Base-by-base conservation (phyloP, 2,888 invertebrate species). In the Apamea crenata region DNA sequence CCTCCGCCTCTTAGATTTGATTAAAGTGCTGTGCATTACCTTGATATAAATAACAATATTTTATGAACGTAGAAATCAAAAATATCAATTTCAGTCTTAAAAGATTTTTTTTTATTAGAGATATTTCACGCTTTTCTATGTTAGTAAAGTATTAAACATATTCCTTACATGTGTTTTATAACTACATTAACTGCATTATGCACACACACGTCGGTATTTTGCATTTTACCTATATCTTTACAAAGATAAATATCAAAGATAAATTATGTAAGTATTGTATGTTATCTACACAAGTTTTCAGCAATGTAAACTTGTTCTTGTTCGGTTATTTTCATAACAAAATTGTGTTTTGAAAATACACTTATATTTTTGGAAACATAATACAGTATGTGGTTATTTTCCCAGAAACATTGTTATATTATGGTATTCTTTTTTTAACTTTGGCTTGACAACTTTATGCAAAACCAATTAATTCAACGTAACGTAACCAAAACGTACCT, bases 231-330 rank as follows among this genome's bases (percentile, higher is more conserved):
- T 7, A 47, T 36, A 59, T 59, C 63, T 40, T 68, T 36, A 63
- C 18, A 67, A 40, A 70, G 36, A 78, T 44, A 68, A 29, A 18
- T 44, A 82, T 66, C n/a, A 36, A 72, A 66, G 82, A 78, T 63
- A 72, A 56, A 68, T n/a, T n/a, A n/a, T n/a, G n/a, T n/a, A 69
- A 18, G n/a, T n/a, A 32, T 16, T 36, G 29, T 25, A 65, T 59
- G 32, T 61, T 73, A 79, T 79, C 53, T 59, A 70, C 53, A 21
- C 12, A 44, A n/a, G 61, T 65, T 79, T 69, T 29, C 16, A 61
- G 36, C 71, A 82, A 69, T 12, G 21, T 44, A 59, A 69, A 69
- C 6, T 59, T 40, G n/a, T n/a, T 21, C 21, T 47, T 32, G 18
- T n/a, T 59, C 12, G 21, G 8, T 18, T 36, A 56, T n/a, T 53